Base-by-base conservation (phyloP, 2,888 invertebrate genomes). In the Dioctria rufipes region DNA sequence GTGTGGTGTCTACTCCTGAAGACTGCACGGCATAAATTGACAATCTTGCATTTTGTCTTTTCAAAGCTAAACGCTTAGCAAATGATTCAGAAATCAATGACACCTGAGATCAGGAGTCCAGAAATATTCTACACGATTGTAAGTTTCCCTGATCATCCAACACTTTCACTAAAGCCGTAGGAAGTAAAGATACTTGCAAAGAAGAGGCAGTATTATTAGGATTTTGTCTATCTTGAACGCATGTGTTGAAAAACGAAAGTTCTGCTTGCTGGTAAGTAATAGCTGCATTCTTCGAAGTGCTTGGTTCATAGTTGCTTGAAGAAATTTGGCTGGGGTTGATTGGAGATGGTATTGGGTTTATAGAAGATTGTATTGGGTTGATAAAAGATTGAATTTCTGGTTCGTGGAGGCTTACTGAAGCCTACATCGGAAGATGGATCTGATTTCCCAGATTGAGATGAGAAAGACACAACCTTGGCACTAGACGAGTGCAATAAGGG, bases 21-120 rank as follows among this genome's bases (percentile, higher is more conserved):
- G 49, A 2, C 5, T 5, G 9, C 49, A 46, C 1, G 49, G 1
- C 49, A 6, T 1, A 6, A 9, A 46, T 9, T 8, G 5, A 13
- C 6, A 25, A 42, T 40, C 11, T 37, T 13, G 42, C 40, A 40
- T 66, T 40, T 40, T 66, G 42, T 42, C 51, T 71, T 60, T 13
- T 60, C 5, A 60, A n/a, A n/a, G 4, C 5, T n/a, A 71, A 54
- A 4, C 37, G 25, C 9, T 71, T 3, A 3, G n/a, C 51, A 13
- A 42, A 71, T 25, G n/a, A n/a, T 46, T 71, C 71, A 4, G 71
- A 11, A 8, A 73, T 42, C 3, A 73, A 73, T 3, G 73, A 25
- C 25, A 40, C 58, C 46, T 73, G 73, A 39, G 73, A 73, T 11
- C 58, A 58, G 3, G 58, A 58, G n/a, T 73, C 73, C 5, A 73